Percentiles rank a stretch among this genome's conserved stretches.
phyloP scores from a whole-genome alignment of 2,113 vertebrate genomes.

The Laticauda laticaudata region DNA sequence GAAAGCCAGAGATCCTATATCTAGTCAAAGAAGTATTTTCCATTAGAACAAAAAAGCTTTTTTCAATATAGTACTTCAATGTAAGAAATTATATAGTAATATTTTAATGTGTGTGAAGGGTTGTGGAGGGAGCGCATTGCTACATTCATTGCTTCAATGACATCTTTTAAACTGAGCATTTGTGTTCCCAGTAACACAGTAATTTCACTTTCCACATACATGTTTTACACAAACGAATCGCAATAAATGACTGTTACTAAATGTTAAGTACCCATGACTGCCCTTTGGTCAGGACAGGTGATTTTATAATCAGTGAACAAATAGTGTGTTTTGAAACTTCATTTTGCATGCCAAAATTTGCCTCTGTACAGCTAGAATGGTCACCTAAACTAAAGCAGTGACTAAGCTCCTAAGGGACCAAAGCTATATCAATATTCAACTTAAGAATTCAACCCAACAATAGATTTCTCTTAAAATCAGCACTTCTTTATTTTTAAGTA shows the following conservation, averaged over 20 bases:
- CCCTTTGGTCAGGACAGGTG: conserved; percentile 17
- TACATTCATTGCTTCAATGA: background rate
- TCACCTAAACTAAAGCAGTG: background rate
- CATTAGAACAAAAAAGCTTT: background rate
- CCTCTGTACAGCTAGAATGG: background rate
- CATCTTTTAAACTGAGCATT: background rate
- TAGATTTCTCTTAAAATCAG: background rate
- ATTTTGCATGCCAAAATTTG: conserved; percentile 13
- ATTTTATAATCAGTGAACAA: conserved; percentile 24
- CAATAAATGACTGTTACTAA: conserved; percentile 11
- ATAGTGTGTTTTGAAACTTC: conserved; percentile 23
- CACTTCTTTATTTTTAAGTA: background rate
- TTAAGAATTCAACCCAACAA: background rate
- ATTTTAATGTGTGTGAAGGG: background rate
- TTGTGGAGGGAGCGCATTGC: too few species aligned
- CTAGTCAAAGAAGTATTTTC: background rate
- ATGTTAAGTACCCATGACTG: background rate
- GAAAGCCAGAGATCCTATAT: background rate
- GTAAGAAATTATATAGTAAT: background rate
- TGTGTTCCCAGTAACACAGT: background rate
- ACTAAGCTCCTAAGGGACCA: background rate
- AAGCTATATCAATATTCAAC: background rate
- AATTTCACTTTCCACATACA: conserved; percentile 11
- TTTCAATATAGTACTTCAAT: background rate
- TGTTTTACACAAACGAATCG: background rate